Percentiles rank a stretch among this genome's conserved stretches.
These are phyloP conservation scores for Symphodus melops DNA, from an alignment of 2,113 vertebrate genomes.

Conservation along the genomic window DNA sequence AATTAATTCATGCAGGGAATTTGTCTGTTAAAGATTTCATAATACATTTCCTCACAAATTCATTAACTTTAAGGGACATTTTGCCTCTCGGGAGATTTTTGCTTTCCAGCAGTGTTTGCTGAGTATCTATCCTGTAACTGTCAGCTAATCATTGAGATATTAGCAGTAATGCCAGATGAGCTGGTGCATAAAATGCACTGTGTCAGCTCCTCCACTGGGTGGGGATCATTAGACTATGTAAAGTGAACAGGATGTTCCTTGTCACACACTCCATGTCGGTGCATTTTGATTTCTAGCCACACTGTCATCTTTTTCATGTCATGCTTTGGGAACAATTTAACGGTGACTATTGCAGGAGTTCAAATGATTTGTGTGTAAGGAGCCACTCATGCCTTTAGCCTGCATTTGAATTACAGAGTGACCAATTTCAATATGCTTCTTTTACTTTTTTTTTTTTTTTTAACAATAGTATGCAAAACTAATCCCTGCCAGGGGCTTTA, in stretches of 20 bases:
- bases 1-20: slow-evolving; percentile 22
- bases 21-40: slow-evolving; percentile 8
- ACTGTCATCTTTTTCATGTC: slow-evolving; percentile 31
- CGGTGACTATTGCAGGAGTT: not conserved
- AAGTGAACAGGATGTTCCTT: slow-evolving; percentile 23
- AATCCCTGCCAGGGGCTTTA: not conserved
- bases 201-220: slow-evolving; percentile 11
- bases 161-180: slow-evolving; percentile 14
- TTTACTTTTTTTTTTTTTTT: not conserved
- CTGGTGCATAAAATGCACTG: slow-evolving; percentile 1
- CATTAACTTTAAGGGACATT: not conserved
- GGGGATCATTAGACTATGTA: slow-evolving; percentile 31
- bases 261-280: not conserved
- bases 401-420: slow-evolving; percentile 10
- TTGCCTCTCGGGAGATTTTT: not conserved
- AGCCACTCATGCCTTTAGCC: not conserved
- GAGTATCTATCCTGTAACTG: not conserved
- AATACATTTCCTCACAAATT: slow-evolving; percentile 15
- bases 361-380: not conserved
- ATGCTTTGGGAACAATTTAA: not conserved
- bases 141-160: slow-evolving; percentile 13
- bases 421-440: not conserved
- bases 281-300: slow-evolving; percentile 33
- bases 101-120: not conserved
- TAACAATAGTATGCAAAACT: not conserved